Evolutionary conservation across 2,113 vertebrate genomes (phyloP), one percentile per base, ranked within the genome.

Genomic region (Abramis brama): DNA sequence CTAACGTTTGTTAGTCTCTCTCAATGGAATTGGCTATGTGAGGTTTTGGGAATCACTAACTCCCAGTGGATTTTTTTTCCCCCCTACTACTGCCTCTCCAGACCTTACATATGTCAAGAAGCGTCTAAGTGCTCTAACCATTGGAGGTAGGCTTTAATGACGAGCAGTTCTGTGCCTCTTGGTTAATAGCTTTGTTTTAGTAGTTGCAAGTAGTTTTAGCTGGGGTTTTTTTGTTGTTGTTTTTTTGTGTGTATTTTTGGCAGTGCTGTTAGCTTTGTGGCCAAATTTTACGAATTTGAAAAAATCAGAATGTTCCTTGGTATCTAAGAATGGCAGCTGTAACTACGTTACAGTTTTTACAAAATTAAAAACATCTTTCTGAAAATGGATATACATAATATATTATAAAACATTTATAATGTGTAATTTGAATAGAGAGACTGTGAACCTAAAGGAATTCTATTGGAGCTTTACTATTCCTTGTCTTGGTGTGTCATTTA

Each of bases 21-120:
- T 60, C 77, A 43, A 21, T 43, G 57, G 57, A 55, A 43, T 62
- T 62, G 13, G 36, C 36, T 23, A 1, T 73, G 50, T 47, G 19
- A 50, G 43, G 43, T 55, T 33, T 87, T 2, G 19, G 52, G 75
- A 87, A 88, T 87, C 62, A 89, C 87, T 95, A 94, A 95, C 45
- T n/a, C 79, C 91, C 55, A 91, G 73, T 73, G 91, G 91, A 91
- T 94, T 92, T 70, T 68, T 30, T 59, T 27, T 19, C 94, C 82
- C 82, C 88, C 88, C 73, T 91, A 86, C 89, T 91, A 82, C 86
- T 85, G 87, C 90, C 92, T 89, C 89, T 95, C 94, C 95, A 98
- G 97, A 98, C 91, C 93, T 98, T 89, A 94, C 95, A 82, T 93
- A 96, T 93, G 97, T 97, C 97, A 96, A 97, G 97, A 96, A 97